Evolutionary conservation across 2,113 vertebrate genomes (phyloP), one percentile per base, ranked within the genome.

Genomic region (Siniperca knerii): DNA sequence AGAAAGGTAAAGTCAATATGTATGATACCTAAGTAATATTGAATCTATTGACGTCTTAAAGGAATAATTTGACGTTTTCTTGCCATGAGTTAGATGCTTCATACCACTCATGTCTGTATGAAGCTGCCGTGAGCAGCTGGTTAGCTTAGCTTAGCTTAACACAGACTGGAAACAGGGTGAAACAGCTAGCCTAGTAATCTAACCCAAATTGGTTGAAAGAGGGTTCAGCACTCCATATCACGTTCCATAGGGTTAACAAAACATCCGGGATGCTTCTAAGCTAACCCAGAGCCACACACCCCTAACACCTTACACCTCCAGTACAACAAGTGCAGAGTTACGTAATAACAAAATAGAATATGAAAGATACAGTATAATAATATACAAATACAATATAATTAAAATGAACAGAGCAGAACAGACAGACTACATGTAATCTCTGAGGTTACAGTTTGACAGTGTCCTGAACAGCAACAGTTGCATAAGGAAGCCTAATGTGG

Each of bases 391-490:
- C 52, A 29, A 81, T 25, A 42, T 52, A 62, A 57, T 58, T 4
- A 82, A 69, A 79, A 1, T 65, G 65, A 72, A 73, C 75, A 76
- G 37, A 12, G 69, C 6, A 57, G 12, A 81, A 58, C 9, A 66
- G 84, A 46, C 42, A 48, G 67, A 62, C 20, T 44, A 42, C 37
- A 73, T 0, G 11, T 44, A 33, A 57, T 57, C 13, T 44, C 18
- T 73, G 75, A 42, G 70, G 62, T 74, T 65, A 25, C 65, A 62
- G 68, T 8, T 40, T 52, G 62, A 73, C 42, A 20, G 57, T 9
- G 0, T 57, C 55, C 8, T 37, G 37, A 78, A 70, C 18, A 57
- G 20, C 29, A 64, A 29, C 42, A 70, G 29, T 3, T 4, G 11
- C 42, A 82, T 2, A 20, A 61, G 21, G 58, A 52, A 12, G 21